Percentiles rank a stretch among this genome's conserved stretches.
Evolutionary conservation across 2,797 vertebrate genomes (phyloP).

Genomic region (Aplochiton taeniatus): DNA sequence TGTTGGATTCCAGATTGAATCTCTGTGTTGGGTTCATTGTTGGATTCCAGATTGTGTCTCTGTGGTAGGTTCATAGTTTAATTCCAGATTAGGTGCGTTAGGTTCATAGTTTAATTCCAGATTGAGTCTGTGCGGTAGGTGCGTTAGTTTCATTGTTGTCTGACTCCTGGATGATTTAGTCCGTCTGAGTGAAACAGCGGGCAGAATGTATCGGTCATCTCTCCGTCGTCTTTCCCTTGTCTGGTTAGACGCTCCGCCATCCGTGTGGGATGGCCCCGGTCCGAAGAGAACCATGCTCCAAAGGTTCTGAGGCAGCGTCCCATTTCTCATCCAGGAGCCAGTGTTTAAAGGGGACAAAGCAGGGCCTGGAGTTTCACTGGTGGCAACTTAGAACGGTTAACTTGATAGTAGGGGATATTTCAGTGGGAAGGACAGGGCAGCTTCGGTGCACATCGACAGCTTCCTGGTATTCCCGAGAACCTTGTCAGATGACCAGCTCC

Average conservation of each 20-base stretch:
- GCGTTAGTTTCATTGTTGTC: slow-evolving; percentile 11
- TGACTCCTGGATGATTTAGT: slow-evolving; percentile 13
- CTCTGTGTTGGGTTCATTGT: no score
- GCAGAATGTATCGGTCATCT: no score
- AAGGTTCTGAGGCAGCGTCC: slow-evolving; percentile 47
- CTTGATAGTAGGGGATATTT: no score
- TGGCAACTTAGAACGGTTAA: slow-evolving; percentile 9
- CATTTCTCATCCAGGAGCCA: slow-evolving; percentile 47
- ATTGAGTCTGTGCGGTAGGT: no score
- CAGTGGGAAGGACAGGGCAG: background rate
- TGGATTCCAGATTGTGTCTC: no score
- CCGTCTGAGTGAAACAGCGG: no score
- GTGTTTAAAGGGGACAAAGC: slow-evolving; percentile 46
- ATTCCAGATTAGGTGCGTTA: no score
- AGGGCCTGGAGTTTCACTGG: slow-evolving; percentile 18
- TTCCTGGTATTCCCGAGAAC: background rate
- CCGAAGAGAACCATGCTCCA: slow-evolving; percentile 61
- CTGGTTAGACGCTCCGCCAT: slow-evolving; percentile 53
- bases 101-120: no score
- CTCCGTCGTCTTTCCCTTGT: slow-evolving; percentile 7
- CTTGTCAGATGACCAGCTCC: background rate
- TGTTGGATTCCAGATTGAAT: no score
- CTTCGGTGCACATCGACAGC: background rate
- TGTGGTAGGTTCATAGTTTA: no score
- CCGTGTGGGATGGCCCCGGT: slow-evolving; percentile 49